Percentiles rank a stretch among this genome's conserved stretches.
Conservation (phyloP, 2,888 invertebrate species). For the Pseudococcus viburni region DNA sequence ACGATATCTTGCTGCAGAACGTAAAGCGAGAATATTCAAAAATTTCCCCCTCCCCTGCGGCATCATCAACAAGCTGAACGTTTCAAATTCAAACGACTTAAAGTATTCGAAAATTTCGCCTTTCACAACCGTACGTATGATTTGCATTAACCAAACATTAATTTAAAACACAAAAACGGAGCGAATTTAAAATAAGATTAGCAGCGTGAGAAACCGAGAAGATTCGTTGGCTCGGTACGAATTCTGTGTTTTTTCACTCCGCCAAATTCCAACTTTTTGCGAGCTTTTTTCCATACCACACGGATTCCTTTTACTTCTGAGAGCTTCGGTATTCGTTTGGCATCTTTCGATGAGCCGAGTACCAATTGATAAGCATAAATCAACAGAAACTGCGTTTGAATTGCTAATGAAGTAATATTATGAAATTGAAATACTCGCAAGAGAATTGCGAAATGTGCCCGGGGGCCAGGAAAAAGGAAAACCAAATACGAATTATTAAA, state of each 20-base stretch:
- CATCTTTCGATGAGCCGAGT: not conserved
- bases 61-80: too few species aligned
- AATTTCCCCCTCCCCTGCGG: not conserved
- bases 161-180: slow-evolving; percentile 20
- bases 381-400: not conserved
- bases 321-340: not conserved
- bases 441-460: not conserved
- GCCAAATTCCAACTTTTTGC: not conserved
- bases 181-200: slow-evolving; percentile 28
- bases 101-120: slow-evolving; percentile 9
- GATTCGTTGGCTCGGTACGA: not conserved
- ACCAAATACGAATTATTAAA: not conserved
- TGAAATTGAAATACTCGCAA: not conserved
- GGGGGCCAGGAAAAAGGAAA: not conserved
- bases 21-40: not conserved
- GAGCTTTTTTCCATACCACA: not conserved
- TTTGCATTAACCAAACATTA: slow-evolving; percentile 42
- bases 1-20: too few species aligned
- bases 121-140: not conserved
- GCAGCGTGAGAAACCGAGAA: not conserved
- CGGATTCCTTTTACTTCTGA: not conserved
- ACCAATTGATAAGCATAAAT: slow-evolving; percentile 30
- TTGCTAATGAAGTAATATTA: slow-evolving; percentile 4
- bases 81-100: not conserved
- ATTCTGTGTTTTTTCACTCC: not conserved